phyloP scores from a whole-genome alignment of 2,113 vertebrate genomes.

The Myrmecobius fasciatus region DNA sequence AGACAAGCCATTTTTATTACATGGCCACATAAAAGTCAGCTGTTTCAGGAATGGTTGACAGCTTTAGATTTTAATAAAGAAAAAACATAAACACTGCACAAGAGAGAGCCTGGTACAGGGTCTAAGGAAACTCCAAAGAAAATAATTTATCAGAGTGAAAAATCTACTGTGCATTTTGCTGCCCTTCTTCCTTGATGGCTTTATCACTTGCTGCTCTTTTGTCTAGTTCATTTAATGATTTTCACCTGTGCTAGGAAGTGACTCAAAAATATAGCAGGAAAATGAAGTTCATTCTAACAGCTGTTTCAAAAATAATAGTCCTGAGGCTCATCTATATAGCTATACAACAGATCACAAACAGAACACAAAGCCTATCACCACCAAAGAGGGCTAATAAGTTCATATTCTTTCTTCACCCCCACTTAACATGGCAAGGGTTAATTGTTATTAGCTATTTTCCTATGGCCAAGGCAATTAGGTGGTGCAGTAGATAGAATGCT shows the following conservation, averaged over 20 bases:
- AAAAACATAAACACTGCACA: not conserved
- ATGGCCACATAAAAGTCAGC: not conserved
- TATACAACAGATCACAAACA: not conserved
- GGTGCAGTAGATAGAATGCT: not conserved
- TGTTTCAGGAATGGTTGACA: constrained; percentile 20
- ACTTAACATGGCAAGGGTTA: not conserved
- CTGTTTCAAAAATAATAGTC: not conserved
- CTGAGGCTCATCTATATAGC: not conserved
- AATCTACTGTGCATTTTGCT: not conserved
- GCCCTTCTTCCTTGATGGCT: not conserved
- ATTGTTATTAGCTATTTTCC: not conserved
- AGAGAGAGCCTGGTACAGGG: not conserved
- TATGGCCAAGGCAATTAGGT: not conserved
- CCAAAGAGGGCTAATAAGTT: not conserved
- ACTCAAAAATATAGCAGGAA: not conserved
- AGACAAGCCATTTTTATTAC: not conserved
- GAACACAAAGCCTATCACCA: not conserved
- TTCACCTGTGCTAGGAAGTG: not conserved
- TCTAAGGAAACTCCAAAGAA: not conserved
- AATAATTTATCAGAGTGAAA: not conserved
- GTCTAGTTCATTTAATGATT: not conserved
- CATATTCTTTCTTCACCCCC: not conserved
- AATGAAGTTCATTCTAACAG: not conserved
- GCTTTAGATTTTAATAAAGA: not conserved
- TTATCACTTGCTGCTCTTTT: not conserved